Percentiles rank a stretch among this genome's conserved stretches.
phyloP scores from a whole-genome alignment of 2,888 invertebrate species.

The Linyphia triangularis region DNA sequence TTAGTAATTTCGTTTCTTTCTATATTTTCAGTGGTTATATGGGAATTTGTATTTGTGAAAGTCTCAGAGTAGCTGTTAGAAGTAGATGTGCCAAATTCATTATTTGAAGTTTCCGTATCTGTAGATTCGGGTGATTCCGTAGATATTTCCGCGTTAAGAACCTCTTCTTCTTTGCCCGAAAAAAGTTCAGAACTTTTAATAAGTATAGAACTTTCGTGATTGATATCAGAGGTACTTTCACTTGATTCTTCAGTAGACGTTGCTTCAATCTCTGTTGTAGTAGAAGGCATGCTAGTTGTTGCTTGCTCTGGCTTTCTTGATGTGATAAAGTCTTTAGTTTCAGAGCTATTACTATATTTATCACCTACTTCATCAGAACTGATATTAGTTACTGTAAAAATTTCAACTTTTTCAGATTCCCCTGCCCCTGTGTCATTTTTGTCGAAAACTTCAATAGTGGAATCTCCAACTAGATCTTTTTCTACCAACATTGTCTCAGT shows the following conservation, averaged over 20 bases:
- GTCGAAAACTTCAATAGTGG: background rate
- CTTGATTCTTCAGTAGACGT: background rate
- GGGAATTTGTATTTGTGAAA: background rate
- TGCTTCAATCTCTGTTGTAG: background rate
- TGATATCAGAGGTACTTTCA: background rate
- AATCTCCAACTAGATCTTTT: background rate
- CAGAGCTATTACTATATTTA: background rate
- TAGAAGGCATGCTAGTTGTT: background rate
- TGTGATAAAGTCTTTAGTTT: background rate
- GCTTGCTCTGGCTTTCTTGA: background rate
- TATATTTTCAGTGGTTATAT: background rate
- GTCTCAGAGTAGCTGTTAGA: background rate
- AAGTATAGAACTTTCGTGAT: background rate
- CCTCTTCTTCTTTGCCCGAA: background rate
- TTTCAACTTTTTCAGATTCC: background rate
- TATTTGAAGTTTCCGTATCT: background rate
- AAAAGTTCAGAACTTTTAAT: slow-evolving; percentile 8
- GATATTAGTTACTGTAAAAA: background rate
- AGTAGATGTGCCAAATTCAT: background rate
- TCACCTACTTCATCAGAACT: background rate
- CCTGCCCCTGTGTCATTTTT: background rate
- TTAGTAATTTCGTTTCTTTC: background rate
- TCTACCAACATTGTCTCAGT: background rate
- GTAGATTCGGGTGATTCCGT: background rate
- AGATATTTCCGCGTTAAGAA: background rate